phyloP scores from a whole-genome alignment of 2,797 vertebrate species.

The Parauchenoglanis punctatus region DNA sequence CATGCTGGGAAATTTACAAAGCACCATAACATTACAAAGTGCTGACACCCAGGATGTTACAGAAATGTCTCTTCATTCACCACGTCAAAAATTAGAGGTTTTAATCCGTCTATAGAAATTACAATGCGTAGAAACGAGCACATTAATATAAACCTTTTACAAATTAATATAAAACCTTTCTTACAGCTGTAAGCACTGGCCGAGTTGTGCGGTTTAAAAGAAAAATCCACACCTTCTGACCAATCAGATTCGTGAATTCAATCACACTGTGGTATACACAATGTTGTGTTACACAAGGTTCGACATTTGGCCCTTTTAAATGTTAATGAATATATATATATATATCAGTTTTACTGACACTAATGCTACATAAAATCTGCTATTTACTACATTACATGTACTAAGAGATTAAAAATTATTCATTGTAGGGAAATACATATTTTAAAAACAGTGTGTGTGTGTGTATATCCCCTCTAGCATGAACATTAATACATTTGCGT shows the following conservation, averaged over 20 bases:
- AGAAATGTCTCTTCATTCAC: background rate
- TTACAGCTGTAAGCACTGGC: background rate
- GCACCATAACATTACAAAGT: background rate
- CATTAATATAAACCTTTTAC: background rate
- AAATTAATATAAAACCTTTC: background rate
- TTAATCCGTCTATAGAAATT: background rate
- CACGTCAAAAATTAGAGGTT: background rate
- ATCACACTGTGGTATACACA: background rate
- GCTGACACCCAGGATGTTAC: background rate
- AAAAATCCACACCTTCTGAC: background rate
- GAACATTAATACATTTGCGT: background rate
- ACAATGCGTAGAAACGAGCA: background rate
- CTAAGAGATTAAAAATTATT: background rate
- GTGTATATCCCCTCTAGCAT: background rate
- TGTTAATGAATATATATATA: background rate
- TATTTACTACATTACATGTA: background rate
- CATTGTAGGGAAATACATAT: background rate
- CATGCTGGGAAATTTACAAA: background rate
- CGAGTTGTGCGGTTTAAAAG: background rate
- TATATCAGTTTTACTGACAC: background rate
- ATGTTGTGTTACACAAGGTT: background rate
- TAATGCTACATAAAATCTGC: background rate
- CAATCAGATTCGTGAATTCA: background rate
- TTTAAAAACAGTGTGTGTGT: background rate
- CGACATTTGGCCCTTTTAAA: background rate